Base-by-base conservation (phyloP, 2,888 invertebrate genomes). In the Piscicola geometra region DNA sequence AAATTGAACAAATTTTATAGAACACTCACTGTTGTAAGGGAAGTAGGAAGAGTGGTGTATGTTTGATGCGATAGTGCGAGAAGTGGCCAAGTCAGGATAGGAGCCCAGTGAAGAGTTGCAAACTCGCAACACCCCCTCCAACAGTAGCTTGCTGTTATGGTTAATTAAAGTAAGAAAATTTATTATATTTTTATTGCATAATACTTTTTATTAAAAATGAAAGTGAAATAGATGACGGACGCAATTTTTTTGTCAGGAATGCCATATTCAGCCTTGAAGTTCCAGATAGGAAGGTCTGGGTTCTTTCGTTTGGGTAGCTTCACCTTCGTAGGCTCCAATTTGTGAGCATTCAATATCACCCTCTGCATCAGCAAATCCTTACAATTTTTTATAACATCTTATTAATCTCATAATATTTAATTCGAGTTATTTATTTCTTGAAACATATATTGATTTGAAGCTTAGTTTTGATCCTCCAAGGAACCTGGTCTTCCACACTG, bases 231-330 rank as follows among this genome's bases (percentile, higher is more conserved):
- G n/a, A 33, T 12, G 15, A 68, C 75, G 69, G n/a, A 79, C 79
- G 67, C 76, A n/a, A 78, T 76, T 28, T 64, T 47, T 1, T 25
- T 30, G 5, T 76, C 33, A 9, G 90, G 89, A 75, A 94, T 90
- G 25, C 94, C 94, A 83, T 90, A 90, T 76, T 88, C 87, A 80
- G 81, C 74, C 41, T 78, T 77, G 77, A 82, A 83, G n/a, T 79
- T 77, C 81, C 92, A 89, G 32, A 90, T 90, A 12, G 92, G 92
- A 80, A 91, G 89, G 0, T 89, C 88, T 12, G 76, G 75, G 82
- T 92, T 90, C 83, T 90, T 90, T 1, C 89, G 86, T 85, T 89
- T 91, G 0, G 92, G 91, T 69, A 94, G 84, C 82, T 90, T 91
- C 77, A 90, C 88, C 84, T 93, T 92, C 82, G 92, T 89, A 30